phyloP scores from a whole-genome alignment of 2,797 vertebrate genomes.

The Esox lucius region DNA sequence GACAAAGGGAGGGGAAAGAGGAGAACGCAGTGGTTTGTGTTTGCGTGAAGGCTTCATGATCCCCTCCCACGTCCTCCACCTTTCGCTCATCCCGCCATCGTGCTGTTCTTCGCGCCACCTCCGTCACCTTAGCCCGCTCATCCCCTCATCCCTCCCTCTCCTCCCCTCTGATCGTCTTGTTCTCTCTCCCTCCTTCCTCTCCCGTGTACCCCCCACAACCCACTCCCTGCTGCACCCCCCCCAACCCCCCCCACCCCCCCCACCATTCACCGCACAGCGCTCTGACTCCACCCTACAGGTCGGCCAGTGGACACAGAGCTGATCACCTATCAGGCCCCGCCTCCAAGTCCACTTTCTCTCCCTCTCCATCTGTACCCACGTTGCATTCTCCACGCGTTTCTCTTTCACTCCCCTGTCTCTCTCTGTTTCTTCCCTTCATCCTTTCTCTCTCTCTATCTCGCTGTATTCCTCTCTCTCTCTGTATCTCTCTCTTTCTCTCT shows the following conservation, averaged over 20 bases:
- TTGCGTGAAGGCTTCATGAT: conserved; percentile 34
- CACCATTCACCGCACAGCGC: not conserved
- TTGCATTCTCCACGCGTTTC: not conserved
- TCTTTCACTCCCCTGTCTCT: conserved; percentile 8
- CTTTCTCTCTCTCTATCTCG: not conserved
- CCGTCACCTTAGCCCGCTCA: conserved; percentile 14
- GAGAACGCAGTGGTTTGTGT: conserved; percentile 41
- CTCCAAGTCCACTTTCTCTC: conserved; percentile 3
- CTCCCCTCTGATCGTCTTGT: not conserved
- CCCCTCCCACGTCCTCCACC: conserved; percentile 45
- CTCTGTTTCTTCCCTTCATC: conserved; percentile 12
- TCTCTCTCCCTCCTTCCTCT: not conserved
- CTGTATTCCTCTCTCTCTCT: not conserved
- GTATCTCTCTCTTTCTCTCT: conserved; percentile 4
- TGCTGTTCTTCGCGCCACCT: conserved; percentile 31
- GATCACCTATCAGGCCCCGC: not conserved
- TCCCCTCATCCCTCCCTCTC: not conserved
- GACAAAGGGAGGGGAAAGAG: conserved; percentile 3
- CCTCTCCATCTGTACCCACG: conserved; percentile 10
- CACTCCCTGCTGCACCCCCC: not conserved
- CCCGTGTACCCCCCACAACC: not conserved
- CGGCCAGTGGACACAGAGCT: conserved; percentile 11
- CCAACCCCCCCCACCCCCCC: not conserved
- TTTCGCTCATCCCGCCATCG: conserved; percentile 31
- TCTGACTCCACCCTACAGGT: conserved; percentile 7